Evolutionary conservation across 2,113 vertebrate genomes (phyloP).

Genomic region (Chaetodon auriga): DNA sequence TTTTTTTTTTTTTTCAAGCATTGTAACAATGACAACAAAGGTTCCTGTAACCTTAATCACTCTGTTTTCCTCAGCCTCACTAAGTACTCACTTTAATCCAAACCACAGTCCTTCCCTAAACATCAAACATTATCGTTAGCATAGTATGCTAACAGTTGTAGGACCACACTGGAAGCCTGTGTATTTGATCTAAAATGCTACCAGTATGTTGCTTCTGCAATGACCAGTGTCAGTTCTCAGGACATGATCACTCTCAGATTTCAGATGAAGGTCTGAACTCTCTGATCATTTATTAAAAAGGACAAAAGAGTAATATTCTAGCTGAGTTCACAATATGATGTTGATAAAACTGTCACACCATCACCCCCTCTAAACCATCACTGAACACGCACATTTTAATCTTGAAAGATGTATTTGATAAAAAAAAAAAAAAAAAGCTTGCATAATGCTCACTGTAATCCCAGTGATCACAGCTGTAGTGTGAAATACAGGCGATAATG

Average conservation of each 20-base stretch:
- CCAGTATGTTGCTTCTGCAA: not conserved
- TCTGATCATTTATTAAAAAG: not conserved
- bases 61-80: not conserved
- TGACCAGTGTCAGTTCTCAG: not conserved
- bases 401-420: constrained; percentile 42
- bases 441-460: constrained; percentile 61
- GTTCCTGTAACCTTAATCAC: not conserved
- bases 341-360: constrained; percentile 1
- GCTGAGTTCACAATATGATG: constrained; percentile 8
- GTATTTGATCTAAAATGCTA: not conserved
- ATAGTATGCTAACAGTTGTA: not conserved
- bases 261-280: not conserved
- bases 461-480: constrained; percentile 50
- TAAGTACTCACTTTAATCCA: not conserved
- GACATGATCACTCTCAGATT: not conserved
- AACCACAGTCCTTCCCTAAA: not conserved
- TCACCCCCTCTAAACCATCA: not conserved
- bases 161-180: not conserved
- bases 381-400: constrained; percentile 19
- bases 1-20: no score
- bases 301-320: not conserved
- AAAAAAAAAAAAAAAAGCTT: constrained; percentile 26
- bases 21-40: no score
- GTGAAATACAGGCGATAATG: constrained; percentile 60
- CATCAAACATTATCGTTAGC: not conserved